These are phyloP conservation scores for Xestobium rufovillosum DNA, from an alignment of 2,888 invertebrate genomes.

Conservation along the genomic window DNA sequence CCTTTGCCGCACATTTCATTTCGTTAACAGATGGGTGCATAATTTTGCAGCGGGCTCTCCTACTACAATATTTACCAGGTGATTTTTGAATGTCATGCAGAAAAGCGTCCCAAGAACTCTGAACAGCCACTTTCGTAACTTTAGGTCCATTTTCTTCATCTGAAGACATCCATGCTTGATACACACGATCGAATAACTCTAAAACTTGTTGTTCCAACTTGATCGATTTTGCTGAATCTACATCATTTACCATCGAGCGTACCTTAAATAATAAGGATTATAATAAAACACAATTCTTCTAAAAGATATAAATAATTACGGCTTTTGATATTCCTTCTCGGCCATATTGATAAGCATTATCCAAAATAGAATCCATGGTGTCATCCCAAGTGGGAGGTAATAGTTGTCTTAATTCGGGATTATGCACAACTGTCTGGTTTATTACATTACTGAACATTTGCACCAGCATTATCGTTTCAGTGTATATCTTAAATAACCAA, in stretches of 20 bases:
- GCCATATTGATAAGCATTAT: conserved; percentile 90
- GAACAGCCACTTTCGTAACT: conserved; percentile 65
- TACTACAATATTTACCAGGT: conserved; percentile 61
- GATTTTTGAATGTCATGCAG: conserved; percentile 66
- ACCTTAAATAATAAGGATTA: conserved; percentile 52
- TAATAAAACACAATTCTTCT: too few species aligned
- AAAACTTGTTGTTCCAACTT: conserved; percentile 82
- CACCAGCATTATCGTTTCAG: conserved; percentile 87
- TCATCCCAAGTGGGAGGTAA: conserved; percentile 80
- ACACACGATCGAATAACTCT: conserved; percentile 89
- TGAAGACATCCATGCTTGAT: conserved; percentile 85
- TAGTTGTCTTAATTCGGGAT: conserved; percentile 76
- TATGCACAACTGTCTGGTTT: conserved; percentile 81
- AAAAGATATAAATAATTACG: too few species aligned
- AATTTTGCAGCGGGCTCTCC: too few species aligned
- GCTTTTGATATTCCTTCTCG: conserved; percentile 83
- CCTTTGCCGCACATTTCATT: too few species aligned
- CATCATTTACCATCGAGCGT: conserved; percentile 69
- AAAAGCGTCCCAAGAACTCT: conserved; percentile 64
- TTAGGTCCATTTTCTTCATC: conserved; percentile 58
- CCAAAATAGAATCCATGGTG: conserved; percentile 81
- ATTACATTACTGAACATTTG: conserved; percentile 81
- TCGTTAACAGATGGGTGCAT: too few species aligned
- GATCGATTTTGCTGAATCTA: conserved; percentile 70
- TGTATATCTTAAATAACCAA: conserved; percentile 65